Percentiles rank a stretch among this genome's conserved stretches.
Conservation (phyloP, 2,888 invertebrate genomes). For the Choristoneura rosaceana region DNA sequence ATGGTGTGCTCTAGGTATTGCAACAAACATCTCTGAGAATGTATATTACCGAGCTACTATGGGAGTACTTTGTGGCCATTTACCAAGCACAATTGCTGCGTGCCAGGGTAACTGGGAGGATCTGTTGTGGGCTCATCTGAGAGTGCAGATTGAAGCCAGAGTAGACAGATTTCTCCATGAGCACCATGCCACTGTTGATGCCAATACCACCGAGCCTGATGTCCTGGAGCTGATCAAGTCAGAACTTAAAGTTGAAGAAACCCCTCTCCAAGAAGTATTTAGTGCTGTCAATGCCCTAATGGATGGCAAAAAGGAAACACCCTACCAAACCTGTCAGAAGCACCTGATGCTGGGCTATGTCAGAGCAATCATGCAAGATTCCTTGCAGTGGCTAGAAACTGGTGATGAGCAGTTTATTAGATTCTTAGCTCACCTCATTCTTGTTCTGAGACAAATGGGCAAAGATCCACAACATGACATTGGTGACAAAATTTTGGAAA, state of each 20-base stretch:
- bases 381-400: constrained; percentile 88
- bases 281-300: constrained; percentile 76
- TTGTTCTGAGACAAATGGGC: constrained; percentile 93
- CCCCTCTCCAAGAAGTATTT: constrained; percentile 75
- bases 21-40: constrained; percentile 83
- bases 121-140: constrained; percentile 94
- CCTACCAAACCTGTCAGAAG: constrained; percentile 93
- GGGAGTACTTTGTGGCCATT: constrained; percentile 93
- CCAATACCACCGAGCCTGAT: constrained; percentile 73
- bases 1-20: constrained; percentile 88
- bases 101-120: constrained; percentile 95
- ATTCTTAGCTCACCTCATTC: constrained; percentile 93
- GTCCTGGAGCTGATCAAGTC: constrained; percentile 73
- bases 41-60: constrained; percentile 88
- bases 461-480: constrained; percentile 88
- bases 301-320: constrained; percentile 86
- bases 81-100: constrained; percentile 90
- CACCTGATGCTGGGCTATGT: constrained; percentile 93
- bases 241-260: constrained; percentile 70
- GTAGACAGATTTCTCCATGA: constrained; percentile 89
- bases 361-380: constrained; percentile 89
- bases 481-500: constrained; percentile 91
- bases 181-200: constrained; percentile 77
- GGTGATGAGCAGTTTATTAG: constrained; percentile 87
- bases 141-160: constrained; percentile 92